phyloP scores from a whole-genome alignment of 2,113 vertebrate genomes.

The Mirza zaza region DNA sequence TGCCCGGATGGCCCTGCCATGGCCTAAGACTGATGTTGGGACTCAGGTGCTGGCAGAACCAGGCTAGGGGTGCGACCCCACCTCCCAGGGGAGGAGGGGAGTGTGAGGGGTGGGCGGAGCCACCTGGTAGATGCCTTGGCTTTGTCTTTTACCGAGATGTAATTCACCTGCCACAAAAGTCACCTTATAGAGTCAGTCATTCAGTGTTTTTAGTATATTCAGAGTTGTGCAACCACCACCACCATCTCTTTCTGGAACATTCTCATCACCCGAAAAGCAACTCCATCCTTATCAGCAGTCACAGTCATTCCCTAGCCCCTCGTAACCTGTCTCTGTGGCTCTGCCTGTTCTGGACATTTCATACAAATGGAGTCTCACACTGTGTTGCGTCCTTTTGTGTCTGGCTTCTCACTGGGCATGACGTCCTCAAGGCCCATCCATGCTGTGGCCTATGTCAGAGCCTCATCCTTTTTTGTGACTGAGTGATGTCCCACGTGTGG shows the following conservation, averaged over 20 bases:
- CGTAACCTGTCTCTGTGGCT: background rate
- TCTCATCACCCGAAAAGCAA: background rate
- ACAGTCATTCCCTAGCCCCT: background rate
- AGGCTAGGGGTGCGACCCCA: too few species aligned
- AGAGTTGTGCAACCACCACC: background rate
- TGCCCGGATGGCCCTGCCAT: background rate
- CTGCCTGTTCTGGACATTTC: background rate
- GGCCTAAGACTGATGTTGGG: too few species aligned
- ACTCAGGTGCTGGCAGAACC: too few species aligned
- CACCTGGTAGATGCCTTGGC: too few species aligned
- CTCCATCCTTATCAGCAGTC: rapidly evolving
- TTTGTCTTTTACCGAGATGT: background rate
- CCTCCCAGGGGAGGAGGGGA: too few species aligned
- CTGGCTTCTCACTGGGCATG: background rate
- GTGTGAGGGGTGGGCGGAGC: background rate
- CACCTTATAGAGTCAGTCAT: background rate
- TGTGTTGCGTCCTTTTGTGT: background rate
- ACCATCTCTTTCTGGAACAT: background rate
- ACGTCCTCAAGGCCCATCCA: rapidly evolving
- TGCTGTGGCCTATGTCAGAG: rapidly evolving
- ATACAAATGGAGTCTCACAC: rapidly evolving
- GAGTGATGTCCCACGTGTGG: background rate
- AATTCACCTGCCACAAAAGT: background rate
- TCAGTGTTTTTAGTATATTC: background rate
- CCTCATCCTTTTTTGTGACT: background rate